Evolutionary conservation across 2,113 vertebrate genomes (phyloP).

Genomic region (Albula glossodonta): DNA sequence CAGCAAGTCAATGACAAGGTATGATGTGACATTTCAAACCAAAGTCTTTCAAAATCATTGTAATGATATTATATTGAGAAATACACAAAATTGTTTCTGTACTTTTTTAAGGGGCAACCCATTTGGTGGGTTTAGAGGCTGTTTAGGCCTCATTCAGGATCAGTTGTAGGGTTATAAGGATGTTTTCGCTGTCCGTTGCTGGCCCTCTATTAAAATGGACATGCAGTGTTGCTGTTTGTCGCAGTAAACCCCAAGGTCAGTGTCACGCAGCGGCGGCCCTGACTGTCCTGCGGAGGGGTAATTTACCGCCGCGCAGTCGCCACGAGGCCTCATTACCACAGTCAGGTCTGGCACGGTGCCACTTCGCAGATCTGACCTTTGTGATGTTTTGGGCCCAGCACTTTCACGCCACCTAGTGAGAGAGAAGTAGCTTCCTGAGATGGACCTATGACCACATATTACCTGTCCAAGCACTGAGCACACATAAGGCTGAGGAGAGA

Average conservation of each 20-base stretch:
- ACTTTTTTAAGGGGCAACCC: not conserved
- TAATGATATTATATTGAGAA: no score
- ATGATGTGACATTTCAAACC: no score
- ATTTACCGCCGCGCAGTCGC: constrained; percentile 6
- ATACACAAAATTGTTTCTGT: no score
- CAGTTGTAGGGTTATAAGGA: no score
- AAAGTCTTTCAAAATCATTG: no score
- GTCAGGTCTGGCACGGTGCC: not conserved
- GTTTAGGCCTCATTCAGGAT: no score
- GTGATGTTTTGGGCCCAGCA: not conserved
- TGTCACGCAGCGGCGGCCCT: not conserved
- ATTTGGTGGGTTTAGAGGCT: not conserved
- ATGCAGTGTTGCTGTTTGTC: not conserved
- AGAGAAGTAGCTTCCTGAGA: not conserved
- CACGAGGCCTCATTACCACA: constrained; percentile 19
- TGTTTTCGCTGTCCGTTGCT: not conserved
- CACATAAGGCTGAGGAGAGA: no score
- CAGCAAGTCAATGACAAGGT: no score
- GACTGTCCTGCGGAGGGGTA: not conserved
- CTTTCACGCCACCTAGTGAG: not conserved
- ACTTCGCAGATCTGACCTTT: not conserved
- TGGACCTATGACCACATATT: no score
- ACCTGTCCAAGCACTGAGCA: not conserved
- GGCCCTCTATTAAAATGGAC: not conserved
- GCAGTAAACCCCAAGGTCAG: constrained; percentile 12